These are phyloP conservation scores for Saturnia pavonia DNA, from an alignment of 2,888 invertebrate species.

Conservation along the genomic window DNA sequence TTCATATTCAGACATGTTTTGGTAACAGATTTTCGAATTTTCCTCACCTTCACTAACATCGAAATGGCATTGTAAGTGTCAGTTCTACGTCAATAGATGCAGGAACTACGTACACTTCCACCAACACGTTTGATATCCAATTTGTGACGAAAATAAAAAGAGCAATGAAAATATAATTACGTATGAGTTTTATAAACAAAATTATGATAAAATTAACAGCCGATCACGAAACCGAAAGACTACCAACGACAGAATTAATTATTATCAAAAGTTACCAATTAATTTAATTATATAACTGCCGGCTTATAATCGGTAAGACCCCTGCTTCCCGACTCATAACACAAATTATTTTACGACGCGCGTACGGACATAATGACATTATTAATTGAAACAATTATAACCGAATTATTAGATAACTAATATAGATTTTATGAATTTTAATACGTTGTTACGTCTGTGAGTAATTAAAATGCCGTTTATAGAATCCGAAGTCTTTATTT, in stretches of 20 bases:
- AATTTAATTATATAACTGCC: slow-evolving; percentile 1
- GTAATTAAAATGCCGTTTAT: neutral
- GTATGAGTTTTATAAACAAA: neutral
- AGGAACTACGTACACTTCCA: too few relatives aligned
- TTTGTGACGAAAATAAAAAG: too few relatives aligned
- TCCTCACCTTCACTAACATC: too few relatives aligned
- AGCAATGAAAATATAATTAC: too few relatives aligned
- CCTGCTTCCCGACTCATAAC: slow-evolving; percentile 4
- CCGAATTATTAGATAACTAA: neutral
- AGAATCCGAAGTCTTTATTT: neutral
- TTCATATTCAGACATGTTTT: too few relatives aligned
- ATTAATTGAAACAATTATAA: slow-evolving; percentile 9
- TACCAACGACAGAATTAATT: neutral
- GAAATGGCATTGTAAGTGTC: too few relatives aligned
- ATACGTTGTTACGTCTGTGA: neutral
- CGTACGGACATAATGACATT: slow-evolving; percentile 2
- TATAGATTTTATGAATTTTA: neutral
- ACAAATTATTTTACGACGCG: slow-evolving; percentile 10
- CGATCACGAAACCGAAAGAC: neutral
- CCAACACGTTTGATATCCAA: too few relatives aligned
- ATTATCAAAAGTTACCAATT: neutral
- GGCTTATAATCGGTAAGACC: slow-evolving; percentile 1
- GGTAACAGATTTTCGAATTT: too few relatives aligned
- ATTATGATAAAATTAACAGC: neutral
- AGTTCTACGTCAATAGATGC: too few relatives aligned